phyloP scores from a whole-genome alignment of 2,888 invertebrate genomes.

The Neoaliturus tenellus region DNA sequence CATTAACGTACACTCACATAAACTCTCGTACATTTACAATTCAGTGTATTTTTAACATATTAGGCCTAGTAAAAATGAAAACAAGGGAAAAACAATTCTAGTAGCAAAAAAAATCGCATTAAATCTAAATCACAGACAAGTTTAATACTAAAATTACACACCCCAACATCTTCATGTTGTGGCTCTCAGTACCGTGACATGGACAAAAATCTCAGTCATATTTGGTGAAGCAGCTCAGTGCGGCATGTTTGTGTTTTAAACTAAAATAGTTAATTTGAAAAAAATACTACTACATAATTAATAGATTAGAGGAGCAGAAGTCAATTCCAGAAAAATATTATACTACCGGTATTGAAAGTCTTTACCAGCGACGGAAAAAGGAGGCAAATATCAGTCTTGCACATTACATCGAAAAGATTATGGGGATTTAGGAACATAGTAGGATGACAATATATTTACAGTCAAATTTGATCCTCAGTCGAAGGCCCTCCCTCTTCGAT shows the following conservation, averaged over 20 bases:
- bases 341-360: no score
- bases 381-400: background rate
- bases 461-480: background rate
- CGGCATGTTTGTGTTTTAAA: background rate
- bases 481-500: constrained; percentile 20
- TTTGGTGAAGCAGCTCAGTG: background rate
- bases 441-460: background rate
- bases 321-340: no score
- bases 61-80: background rate
- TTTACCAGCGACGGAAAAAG: no score
- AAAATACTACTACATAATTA: no score
- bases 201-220: background rate
- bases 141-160: background rate
- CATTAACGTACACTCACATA: background rate
- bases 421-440: background rate
- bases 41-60: background rate
- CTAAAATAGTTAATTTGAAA: background rate
- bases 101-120: background rate
- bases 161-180: background rate
- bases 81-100: background rate
- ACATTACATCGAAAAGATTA: background rate
- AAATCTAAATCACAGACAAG: constrained; percentile 4
- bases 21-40: background rate
- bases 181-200: background rate
- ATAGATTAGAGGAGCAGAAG: no score